Conservation (phyloP, 2,888 invertebrate species). For the Ormyrus pomaceus region DNA sequence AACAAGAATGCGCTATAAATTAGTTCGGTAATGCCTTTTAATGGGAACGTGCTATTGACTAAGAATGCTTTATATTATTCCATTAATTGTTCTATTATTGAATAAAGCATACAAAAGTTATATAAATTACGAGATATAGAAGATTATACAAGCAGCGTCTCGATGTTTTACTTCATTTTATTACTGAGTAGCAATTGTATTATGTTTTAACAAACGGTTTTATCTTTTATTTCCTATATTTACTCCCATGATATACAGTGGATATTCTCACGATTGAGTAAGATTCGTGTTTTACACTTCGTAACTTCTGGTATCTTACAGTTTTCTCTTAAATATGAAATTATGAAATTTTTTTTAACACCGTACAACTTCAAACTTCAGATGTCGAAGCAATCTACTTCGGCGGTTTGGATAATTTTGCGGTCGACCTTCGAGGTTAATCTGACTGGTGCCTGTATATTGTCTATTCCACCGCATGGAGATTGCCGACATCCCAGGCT, state of each 20-base stretch:
- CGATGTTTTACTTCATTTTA: too few relatives aligned
- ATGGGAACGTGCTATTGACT: neutral
- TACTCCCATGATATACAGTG: too few relatives aligned
- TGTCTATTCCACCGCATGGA: slow-evolving; percentile 14
- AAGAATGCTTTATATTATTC: neutral
- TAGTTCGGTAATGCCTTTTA: neutral
- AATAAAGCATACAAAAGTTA: neutral
- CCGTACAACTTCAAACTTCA: neutral
- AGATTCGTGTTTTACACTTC: too few relatives aligned
- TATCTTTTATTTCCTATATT: too few relatives aligned
- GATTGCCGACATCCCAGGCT: slow-evolving; percentile 16
- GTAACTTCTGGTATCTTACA: too few relatives aligned
- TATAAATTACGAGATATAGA: neutral
- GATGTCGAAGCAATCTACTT: slow-evolving; percentile 43
- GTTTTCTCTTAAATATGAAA: too few relatives aligned
- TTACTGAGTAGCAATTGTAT: too few relatives aligned
- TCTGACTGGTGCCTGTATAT: slow-evolving; percentile 17
- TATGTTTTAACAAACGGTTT: too few relatives aligned
- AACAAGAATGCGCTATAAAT: too few relatives aligned
- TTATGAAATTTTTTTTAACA: slow-evolving; percentile 9
- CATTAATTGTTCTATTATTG: neutral
- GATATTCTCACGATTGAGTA: too few relatives aligned
- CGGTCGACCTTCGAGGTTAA: slow-evolving; percentile 50
- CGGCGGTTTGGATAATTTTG: slow-evolving; percentile 39
- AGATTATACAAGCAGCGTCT: neutral